Evolutionary conservation across 2,797 vertebrate species (phyloP).

Genomic region (Hydrophis major): DNA sequence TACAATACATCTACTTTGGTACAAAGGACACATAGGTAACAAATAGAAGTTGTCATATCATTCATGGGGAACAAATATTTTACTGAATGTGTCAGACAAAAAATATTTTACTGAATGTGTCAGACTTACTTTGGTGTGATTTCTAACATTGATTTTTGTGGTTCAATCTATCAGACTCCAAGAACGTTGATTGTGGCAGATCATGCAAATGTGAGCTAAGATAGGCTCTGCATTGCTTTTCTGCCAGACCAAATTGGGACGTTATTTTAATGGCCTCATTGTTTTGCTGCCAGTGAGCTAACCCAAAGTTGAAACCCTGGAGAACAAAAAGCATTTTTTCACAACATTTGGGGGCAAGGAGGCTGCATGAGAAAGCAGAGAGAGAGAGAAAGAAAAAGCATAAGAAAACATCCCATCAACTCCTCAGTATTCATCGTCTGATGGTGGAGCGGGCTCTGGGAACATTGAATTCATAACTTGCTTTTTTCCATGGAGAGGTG

Average conservation of each 20-base stretch:
- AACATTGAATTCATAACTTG: not conserved
- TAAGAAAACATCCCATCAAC: not conserved
- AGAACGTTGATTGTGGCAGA: not conserved
- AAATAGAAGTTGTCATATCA: not conserved
- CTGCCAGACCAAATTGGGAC: not conserved
- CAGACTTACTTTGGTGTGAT: not conserved
- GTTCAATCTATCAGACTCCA: not conserved
- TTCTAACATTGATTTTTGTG: constrained; percentile 4
- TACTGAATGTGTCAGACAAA: no score
- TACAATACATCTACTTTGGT: not conserved
- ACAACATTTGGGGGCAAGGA: not conserved
- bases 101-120: not conserved
- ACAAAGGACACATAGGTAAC: not conserved
- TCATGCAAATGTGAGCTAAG: not conserved
- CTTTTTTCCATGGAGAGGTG: not conserved
- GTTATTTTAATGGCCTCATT: not conserved
- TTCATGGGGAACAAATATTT: not conserved
- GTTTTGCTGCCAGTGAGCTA: not conserved
- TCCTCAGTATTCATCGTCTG: not conserved
- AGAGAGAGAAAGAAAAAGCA: not conserved
- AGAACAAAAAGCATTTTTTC: not conserved
- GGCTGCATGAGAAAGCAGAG: not conserved
- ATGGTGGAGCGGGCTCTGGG: not conserved
- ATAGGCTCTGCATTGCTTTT: not conserved
- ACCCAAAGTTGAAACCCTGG: not conserved